Base-by-base conservation (phyloP, 2,888 invertebrate species). In the Phymatocera aterrima region DNA sequence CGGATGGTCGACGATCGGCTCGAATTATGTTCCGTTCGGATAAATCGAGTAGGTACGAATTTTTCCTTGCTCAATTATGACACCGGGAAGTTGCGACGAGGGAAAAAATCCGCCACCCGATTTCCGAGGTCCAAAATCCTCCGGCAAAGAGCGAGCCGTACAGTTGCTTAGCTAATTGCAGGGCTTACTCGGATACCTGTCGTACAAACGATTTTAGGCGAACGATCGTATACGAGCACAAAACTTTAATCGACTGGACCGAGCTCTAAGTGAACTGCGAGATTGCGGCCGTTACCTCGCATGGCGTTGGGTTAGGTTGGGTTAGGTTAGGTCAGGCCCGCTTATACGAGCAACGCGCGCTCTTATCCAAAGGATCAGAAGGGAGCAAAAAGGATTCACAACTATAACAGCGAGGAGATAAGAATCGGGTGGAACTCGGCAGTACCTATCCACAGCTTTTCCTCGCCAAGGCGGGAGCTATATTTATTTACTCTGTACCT, bases 331-430 rank as follows among this genome's bases (percentile, higher is more conserved):
- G n/a, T n/a, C n/a, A n/a, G n/a, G n/a, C n/a, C 75, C 75, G 75
- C 75, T 75, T 75, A n/a, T n/a, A 75, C 75, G 75, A 75, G 57
- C 75, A 54, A 57, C 37, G 60, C 57, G 57, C 75, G 60, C 57
- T 75, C 75, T 75, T 75, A 75, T 75, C 75, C 40, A 57, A 28
- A 72, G 34, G 24, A 72, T 72, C 72, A 18, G 51, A 51, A 51
- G 51, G 48, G 72, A 72, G 72, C 72, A 72, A 72, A 72, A 72
- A 72, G 72, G 72, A 72, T 72, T 72, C 72, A 51, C 72, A 48
- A 72, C 72, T 51, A 72, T 72, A 72, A 72, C 51, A 24, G 31
- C 15, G 51, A 28, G 68, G 15, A 68, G 72, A 72, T 72, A 72
- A 72, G 51, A 72, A 72, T 72, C 72, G 31, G 24, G n/a, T n/a